A percentile compares a stretch with the other conserved stretches of the same genome.
These are phyloP conservation scores for Cosmorhoe ocellata DNA, from an alignment of 2,888 invertebrate species.

Conservation along the genomic window DNA sequence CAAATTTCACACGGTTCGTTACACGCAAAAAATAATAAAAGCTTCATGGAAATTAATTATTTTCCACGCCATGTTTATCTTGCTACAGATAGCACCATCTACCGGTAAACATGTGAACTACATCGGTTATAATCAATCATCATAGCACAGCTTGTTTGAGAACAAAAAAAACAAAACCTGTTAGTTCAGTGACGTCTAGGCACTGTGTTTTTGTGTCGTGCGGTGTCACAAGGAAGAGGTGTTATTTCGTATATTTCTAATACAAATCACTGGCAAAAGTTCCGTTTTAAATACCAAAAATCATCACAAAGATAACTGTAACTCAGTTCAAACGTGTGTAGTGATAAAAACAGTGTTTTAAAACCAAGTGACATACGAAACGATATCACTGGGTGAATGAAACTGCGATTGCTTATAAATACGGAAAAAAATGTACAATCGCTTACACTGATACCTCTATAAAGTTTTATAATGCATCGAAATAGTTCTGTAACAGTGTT, in stretches of 20 bases:
- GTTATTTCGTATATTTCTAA: conserved; percentile 30
- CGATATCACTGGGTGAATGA: conserved; percentile 44
- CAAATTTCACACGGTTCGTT: conserved; percentile 60
- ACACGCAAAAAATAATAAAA: conserved; percentile 40
- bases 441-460: conserved; percentile 45
- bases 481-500: conserved; percentile 23
- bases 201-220: conserved; percentile 68
- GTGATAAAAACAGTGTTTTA: conserved; percentile 29
- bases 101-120: conserved; percentile 39
- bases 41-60: conserved; percentile 26
- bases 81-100: conserved; percentile 54
- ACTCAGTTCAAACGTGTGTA: conserved; percentile 22
- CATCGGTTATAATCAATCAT: conserved; percentile 47
- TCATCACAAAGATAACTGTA: neutral
- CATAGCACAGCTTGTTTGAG: conserved; percentile 50
- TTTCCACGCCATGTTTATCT: conserved; percentile 15
- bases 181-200: conserved; percentile 68
- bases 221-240: conserved; percentile 41
- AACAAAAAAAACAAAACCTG: conserved; percentile 69
- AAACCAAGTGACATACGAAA: conserved; percentile 28
- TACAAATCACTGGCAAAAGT: conserved; percentile 25
- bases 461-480: conserved; percentile 41
- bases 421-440: conserved; percentile 60
- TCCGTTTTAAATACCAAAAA: conserved; percentile 10
- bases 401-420: conserved; percentile 55